A percentile compares a stretch with the other conserved stretches of the same genome.
These are phyloP conservation scores for Synanthedon andrenaeformis DNA, from an alignment of 2,888 invertebrate genomes.

Conservation along the genomic window DNA sequence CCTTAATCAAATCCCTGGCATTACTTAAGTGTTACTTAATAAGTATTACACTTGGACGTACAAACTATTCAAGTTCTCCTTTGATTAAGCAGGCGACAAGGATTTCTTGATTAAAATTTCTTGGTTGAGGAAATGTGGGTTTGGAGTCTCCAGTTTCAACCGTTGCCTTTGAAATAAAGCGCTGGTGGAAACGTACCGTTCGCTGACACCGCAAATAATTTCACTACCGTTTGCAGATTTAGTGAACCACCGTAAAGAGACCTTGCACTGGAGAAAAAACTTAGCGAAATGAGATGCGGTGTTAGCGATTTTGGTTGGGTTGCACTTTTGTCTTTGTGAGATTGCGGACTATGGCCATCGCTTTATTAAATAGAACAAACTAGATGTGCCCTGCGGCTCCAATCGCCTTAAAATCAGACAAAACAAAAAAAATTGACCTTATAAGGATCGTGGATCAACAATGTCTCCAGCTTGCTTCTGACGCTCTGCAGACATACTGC, in stretches of 20 bases:
- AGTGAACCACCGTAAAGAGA: neutral
- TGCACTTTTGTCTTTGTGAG: no score
- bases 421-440: no score
- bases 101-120: constrained; percentile 54
- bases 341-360: no score
- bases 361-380: no score
- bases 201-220: neutral
- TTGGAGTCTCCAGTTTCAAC: constrained; percentile 19
- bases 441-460: no score
- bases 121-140: constrained; percentile 22
- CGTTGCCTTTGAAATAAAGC: constrained; percentile 28
- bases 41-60: constrained; percentile 15
- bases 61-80: constrained; percentile 42
- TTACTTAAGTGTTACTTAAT: constrained; percentile 10
- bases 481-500: no score
- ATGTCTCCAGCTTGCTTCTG: no score
- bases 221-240: neutral
- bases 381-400: no score
- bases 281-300: no score
- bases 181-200: neutral
- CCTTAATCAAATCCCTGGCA: constrained; percentile 22
- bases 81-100: constrained; percentile 44
- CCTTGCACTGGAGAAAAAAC: neutral
- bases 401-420: no score
- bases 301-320: no score